Conservation (phyloP, 2,888 invertebrate genomes). For the Noctua comes region DNA sequence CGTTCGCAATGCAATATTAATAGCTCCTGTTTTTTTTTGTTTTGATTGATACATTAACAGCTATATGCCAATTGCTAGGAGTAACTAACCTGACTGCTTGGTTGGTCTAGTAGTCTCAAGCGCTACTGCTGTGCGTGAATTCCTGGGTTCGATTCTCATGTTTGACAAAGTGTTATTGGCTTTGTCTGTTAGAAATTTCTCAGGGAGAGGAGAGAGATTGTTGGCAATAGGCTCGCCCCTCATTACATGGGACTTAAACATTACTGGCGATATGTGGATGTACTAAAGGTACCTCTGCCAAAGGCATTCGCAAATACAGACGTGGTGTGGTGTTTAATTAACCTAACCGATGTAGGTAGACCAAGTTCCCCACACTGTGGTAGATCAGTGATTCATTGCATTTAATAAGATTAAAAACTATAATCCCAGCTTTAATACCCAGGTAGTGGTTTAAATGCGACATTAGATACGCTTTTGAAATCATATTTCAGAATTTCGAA, state of each 20-base stretch:
- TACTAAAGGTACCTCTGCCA: neutral
- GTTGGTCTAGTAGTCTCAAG: neutral
- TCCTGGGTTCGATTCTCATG: neutral
- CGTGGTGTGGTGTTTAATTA: neutral
- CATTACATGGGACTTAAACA: neutral
- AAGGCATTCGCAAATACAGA: neutral
- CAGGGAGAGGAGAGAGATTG: too few species aligned
- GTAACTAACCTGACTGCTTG: neutral
- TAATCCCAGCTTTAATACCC: conserved; percentile 47
- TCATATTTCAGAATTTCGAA: conserved; percentile 47
- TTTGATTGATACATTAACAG: conserved; percentile 21
- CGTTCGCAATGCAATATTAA: conserved; percentile 25
- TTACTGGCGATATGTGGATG: neutral
- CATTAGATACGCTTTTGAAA: conserved; percentile 48
- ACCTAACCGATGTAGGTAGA: neutral
- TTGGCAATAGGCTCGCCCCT: neutral
- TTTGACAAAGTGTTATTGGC: neutral
- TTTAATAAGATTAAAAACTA: conserved; percentile 47
- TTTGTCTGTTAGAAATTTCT: neutral
- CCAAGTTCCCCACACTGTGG: neutral
- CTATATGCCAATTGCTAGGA: conserved; percentile 22
- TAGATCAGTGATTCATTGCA: conserved; percentile 34
- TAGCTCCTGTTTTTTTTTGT: conserved; percentile 24
- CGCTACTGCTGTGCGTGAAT: neutral
- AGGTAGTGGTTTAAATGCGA: conserved; percentile 29